A percentile compares a stretch with the other conserved stretches of the same genome.
phyloP scores from a whole-genome alignment of 2,113 vertebrate species.

The Xenopus laevis region DNA sequence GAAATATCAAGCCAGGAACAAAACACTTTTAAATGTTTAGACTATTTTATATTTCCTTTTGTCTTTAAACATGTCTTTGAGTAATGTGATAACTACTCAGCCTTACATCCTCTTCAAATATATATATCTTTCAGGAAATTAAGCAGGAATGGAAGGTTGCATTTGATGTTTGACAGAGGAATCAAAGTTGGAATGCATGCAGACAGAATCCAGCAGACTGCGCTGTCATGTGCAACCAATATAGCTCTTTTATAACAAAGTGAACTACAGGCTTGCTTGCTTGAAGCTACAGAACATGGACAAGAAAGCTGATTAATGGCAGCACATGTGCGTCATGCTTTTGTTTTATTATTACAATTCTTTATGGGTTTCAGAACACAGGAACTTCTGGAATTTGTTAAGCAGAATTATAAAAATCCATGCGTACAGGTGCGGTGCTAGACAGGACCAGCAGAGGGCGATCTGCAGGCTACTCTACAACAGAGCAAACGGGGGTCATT shows the following conservation, averaged over 20 bases:
- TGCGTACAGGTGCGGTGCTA: too few relatives aligned
- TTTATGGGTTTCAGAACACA: background rate
- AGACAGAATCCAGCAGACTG: background rate
- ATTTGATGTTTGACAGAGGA: constrained; percentile 1
- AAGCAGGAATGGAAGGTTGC: background rate
- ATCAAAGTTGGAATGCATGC: constrained; percentile 3
- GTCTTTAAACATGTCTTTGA: background rate
- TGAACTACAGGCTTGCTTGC: background rate
- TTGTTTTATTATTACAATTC: background rate
- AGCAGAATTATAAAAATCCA: too few relatives aligned
- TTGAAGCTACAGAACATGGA: background rate
- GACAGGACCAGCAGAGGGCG: too few relatives aligned
- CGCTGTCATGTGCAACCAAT: background rate
- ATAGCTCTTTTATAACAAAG: background rate
- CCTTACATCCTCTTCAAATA: background rate
- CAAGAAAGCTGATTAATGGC: background rate
- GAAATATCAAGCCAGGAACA: background rate
- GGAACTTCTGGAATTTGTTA: background rate
- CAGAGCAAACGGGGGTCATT: too few relatives aligned
- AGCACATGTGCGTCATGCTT: background rate
- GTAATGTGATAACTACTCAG: background rate
- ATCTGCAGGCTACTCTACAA: too few relatives aligned
- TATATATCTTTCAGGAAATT: background rate
- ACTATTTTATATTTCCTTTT: constrained; percentile 4
- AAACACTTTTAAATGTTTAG: background rate